A percentile compares a stretch with the other conserved stretches of the same genome.
Conservation (phyloP, 2,888 invertebrate species). For the Lochmaea capreae region DNA sequence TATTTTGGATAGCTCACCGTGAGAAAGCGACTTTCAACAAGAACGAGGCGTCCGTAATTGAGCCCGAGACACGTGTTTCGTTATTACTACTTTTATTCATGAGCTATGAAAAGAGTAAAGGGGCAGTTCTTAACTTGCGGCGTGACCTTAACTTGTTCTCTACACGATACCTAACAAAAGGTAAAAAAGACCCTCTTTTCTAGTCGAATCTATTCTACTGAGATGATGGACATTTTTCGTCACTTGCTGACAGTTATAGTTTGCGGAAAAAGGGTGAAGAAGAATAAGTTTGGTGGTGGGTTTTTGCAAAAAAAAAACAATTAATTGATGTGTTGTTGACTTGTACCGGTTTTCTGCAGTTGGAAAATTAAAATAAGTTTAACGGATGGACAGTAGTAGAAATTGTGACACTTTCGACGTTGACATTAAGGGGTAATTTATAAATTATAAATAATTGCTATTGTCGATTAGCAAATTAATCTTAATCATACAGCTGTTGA, state of each 20-base stretch:
- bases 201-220: conserved; percentile 14
- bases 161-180: conserved; percentile 30
- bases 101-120: conserved; percentile 39
- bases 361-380: conserved; percentile 22
- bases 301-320: conserved; percentile 41
- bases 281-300: conserved; percentile 33
- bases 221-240: conserved; percentile 48
- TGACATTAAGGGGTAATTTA: conserved; percentile 11
- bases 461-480: background rate
- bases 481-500: too few relatives aligned
- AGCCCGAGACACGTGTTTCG: conserved; percentile 50
- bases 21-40: conserved; percentile 34
- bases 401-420: conserved; percentile 18
- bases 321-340: conserved; percentile 42
- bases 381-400: conserved; percentile 29
- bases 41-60: conserved; percentile 46
- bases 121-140: conserved; percentile 58
- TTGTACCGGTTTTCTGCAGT: conserved; percentile 34
- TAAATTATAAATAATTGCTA: too few relatives aligned
- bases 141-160: conserved; percentile 53
- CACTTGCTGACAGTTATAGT: conserved; percentile 51
- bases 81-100: conserved; percentile 53
- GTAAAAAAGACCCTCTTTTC: conserved; percentile 12
- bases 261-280: conserved; percentile 47
- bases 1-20: conserved; percentile 33